phyloP scores from a whole-genome alignment of 2,888 invertebrate genomes.

The Eurois occulta region DNA sequence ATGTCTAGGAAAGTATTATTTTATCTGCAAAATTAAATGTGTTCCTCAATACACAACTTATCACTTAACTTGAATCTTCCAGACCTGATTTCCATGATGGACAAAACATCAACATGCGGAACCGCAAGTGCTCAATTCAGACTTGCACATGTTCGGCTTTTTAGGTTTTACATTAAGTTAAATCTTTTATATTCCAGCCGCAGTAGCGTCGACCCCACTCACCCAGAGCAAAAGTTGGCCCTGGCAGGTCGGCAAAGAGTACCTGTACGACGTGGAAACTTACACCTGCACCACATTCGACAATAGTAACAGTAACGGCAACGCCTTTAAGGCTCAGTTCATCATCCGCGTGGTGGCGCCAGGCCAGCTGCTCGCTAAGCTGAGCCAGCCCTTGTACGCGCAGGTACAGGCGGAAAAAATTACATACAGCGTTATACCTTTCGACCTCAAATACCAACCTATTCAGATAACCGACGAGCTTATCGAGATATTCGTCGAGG shows the following conservation, averaged over 20 bases:
- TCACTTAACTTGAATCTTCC: no score
- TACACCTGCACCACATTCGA: slow-evolving; percentile 91
- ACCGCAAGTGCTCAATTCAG: no score
- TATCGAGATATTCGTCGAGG: slow-evolving; percentile 91
- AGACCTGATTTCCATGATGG: no score
- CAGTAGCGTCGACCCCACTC: slow-evolving; percentile 71
- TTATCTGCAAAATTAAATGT: no score
- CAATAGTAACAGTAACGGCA: slow-evolving; percentile 87
- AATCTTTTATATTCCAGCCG: slow-evolving; percentile 29
- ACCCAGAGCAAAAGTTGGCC: slow-evolving; percentile 77
- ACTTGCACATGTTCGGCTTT: no score
- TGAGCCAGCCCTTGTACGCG: slow-evolving; percentile 89
- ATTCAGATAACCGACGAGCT: slow-evolving; percentile 90
- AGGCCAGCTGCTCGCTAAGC: slow-evolving; percentile 85
- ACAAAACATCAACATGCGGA: no score
- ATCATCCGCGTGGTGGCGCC: slow-evolving; percentile 87
- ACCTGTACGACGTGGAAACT: slow-evolving; percentile 90
- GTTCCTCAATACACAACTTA: no score
- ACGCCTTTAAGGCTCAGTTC: slow-evolving; percentile 89
- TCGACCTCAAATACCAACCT: slow-evolving; percentile 87
- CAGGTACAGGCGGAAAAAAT: slow-evolving; percentile 88
- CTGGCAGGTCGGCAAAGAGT: slow-evolving; percentile 91
- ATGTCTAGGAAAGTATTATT: no score
- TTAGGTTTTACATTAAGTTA: not conserved
- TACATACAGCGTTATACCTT: slow-evolving; percentile 79